Conservation (phyloP, 2,888 invertebrate species). For the Ramazzottius varieornatus region DNA sequence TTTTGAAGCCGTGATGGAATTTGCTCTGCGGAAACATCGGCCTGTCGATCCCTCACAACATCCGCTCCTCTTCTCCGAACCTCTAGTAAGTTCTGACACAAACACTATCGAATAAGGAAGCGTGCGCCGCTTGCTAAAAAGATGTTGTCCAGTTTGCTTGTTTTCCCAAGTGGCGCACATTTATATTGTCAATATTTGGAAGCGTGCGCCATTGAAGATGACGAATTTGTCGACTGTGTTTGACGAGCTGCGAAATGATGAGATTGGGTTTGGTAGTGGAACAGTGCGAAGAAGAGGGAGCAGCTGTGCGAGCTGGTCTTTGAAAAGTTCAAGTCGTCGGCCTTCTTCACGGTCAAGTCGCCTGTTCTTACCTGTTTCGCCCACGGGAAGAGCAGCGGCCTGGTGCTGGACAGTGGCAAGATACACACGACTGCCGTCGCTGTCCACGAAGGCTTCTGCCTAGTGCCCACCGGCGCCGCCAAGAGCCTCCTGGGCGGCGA, state of each 20-base stretch:
- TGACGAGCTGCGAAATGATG: too few species aligned
- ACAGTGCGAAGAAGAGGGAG: background rate
- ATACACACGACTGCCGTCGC: background rate
- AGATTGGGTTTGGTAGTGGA: background rate
- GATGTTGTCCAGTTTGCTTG: too few species aligned
- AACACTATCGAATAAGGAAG: too few species aligned
- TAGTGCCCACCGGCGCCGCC: background rate
- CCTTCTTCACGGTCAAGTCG: background rate
- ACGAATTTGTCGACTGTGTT: too few species aligned
- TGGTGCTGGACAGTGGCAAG: conserved; percentile 1
- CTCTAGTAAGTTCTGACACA: background rate
- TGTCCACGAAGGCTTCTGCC: background rate
- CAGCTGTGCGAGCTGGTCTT: background rate
- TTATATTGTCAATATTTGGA: too few species aligned
- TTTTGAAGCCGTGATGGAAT: background rate
- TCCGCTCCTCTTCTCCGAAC: background rate
- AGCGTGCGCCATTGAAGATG: too few species aligned
- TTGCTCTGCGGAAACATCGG: background rate
- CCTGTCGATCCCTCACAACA: background rate
- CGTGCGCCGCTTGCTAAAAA: too few species aligned
- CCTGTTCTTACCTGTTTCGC: background rate
- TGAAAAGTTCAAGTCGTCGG: background rate
- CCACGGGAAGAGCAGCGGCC: background rate
- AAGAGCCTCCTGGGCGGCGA: background rate
- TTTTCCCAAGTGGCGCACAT: background rate